Evolutionary conservation across 2,113 vertebrate genomes (phyloP), one percentile per base, ranked within the genome.

Genomic region (Sorex araneus): DNA sequence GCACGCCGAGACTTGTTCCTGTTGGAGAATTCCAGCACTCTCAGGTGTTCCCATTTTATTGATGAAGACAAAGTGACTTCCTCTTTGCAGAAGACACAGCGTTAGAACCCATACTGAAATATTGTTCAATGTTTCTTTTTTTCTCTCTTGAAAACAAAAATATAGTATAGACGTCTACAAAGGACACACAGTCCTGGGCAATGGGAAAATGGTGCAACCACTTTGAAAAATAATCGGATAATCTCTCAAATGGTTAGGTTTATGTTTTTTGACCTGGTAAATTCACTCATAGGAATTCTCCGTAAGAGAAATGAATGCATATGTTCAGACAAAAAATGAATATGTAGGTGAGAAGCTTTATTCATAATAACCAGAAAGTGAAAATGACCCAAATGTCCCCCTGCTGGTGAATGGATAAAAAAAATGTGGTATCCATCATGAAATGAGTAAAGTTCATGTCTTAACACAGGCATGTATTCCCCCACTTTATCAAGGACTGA

Each of bases 11-110:
- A 69, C 54, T 64, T 50, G 87, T 66, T 27, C 36, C 67, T 63
- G 87, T 57, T 54, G 13, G 84, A 93, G 66, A 64, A 80, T 69
- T 83, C 80, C 30, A 92, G 19, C 60, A 57, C 40, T 28, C 1
- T 32, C 19, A 73, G 67, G 32, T 77, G 47, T 64, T 88, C 73
- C 94, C 83, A 89, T 76, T 92, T 85, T 76, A 64, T 57, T 54
- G 83, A 90, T 92, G 74, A 92, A 79, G 47, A 75, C 9, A 73
- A 79, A 84, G 50, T 80, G 54, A 84, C 6, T 87, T 84, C 34
- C 18, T 81, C 54, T 91, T 84, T 88, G 50, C n/a, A 76, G 80
- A 90, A 81, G 43, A 85, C 57, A 67, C 21, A 69, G 60, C 74
- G 79, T 80, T 80, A 79, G 79, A 87, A 54, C 19, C 64, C 54